These are phyloP conservation scores for Adineta ricciae DNA, from an alignment of 2,888 invertebrate genomes.

Conservation along the genomic window DNA sequence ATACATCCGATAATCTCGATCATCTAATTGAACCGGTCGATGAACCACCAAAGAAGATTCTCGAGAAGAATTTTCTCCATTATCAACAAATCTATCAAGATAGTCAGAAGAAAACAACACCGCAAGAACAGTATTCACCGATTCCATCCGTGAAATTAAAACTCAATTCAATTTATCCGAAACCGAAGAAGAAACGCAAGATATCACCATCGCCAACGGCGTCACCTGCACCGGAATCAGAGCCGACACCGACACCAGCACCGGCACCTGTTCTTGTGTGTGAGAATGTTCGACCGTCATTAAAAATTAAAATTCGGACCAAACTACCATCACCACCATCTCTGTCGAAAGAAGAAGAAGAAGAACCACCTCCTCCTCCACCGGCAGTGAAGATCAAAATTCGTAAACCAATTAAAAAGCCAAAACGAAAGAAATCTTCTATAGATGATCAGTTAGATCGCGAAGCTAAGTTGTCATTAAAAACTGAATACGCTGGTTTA, in stretches of 20 bases:
- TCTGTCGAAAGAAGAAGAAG: too few relatives aligned
- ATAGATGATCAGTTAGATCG: neutral
- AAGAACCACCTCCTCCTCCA: neutral
- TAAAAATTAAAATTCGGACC: neutral
- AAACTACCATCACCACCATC: neutral
- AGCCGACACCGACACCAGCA: too few relatives aligned
- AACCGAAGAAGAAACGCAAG: neutral
- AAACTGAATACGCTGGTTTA: conserved; percentile 21
- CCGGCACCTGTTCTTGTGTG: neutral
- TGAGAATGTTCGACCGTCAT: neutral
- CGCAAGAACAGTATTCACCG: neutral
- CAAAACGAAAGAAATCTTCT: neutral
- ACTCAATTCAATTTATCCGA: neutral
- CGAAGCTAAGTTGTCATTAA: neutral
- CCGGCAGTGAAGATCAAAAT: neutral
- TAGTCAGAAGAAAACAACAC: neutral
- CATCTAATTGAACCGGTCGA: neutral
- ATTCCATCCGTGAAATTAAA: neutral
- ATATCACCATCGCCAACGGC: neutral
- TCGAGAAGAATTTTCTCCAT: neutral
- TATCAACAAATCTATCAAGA: neutral
- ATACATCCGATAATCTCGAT: neutral
- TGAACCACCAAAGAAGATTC: neutral
- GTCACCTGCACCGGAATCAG: too few relatives aligned
- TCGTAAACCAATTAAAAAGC: neutral